phyloP scores from a whole-genome alignment of 1,140 invertebrate species.

The Oreohelix idahoensis region DNA sequence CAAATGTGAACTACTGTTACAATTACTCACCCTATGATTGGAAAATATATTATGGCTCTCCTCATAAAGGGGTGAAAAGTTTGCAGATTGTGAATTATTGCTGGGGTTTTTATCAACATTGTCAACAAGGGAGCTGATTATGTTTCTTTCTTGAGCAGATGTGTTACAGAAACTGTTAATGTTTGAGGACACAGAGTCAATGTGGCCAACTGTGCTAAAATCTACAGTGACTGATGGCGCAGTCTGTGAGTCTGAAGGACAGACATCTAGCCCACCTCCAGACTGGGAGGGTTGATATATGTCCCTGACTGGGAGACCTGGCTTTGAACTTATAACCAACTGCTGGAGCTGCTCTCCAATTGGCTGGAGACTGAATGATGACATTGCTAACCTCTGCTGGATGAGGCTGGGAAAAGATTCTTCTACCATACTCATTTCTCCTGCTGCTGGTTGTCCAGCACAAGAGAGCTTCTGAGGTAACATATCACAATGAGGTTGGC shows the following conservation, averaged over 20 bases:
- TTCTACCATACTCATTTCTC: not conserved
- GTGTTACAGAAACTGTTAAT: not conserved
- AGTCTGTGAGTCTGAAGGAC: not conserved
- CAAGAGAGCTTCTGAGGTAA: not conserved
- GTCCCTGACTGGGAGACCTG: not conserved
- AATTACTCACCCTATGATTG: not conserved
- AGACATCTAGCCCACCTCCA: not conserved
- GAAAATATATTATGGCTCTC: not conserved
- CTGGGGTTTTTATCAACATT: not conserved
- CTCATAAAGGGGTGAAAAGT: not conserved
- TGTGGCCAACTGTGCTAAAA: not conserved
- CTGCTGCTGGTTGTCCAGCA: not conserved
- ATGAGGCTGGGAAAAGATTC: constrained; percentile 28
- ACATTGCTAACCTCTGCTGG: constrained; percentile 40
- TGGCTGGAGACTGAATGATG: constrained; percentile 32
- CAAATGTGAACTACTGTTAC: not conserved
- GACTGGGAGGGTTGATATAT: not conserved
- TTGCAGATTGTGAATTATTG: not conserved
- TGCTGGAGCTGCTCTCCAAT: constrained; percentile 37
- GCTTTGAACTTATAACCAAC: not conserved
- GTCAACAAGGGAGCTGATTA: not conserved
- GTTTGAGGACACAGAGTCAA: not conserved
- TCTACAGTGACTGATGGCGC: not conserved
- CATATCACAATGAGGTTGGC: not conserved
- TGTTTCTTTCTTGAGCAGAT: not conserved